Base-by-base conservation (phyloP, 2,113 vertebrate genomes). In the Brachirus orientalis region DNA sequence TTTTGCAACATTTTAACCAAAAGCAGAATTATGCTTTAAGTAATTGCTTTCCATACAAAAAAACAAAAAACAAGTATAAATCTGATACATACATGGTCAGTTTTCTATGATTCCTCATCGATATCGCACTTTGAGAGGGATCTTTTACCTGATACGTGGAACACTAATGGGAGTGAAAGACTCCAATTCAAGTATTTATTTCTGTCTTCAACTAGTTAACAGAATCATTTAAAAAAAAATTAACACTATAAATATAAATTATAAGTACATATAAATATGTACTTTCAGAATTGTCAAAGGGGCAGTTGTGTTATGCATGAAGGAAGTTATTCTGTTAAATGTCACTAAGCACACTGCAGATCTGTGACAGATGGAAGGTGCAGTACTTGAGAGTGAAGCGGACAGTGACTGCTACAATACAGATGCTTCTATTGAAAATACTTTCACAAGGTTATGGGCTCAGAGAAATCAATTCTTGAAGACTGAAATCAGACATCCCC, bases 371-470 rank as follows among this genome's bases (percentile, higher is more conserved):
- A 14, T 69, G 20, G 28, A 58, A 14, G 3, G 40, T 1, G 10
- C 40, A 43, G 28, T 3, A 35, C 8, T 45, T 45, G 37, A 18
- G 45, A 37, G 4, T 61, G 52, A 62, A 69, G 52, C 17, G 35
- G n/a, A 63, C 0, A 1, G 11, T 43, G 16, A 68, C 19, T 47
- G 0, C 51, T 47, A 10, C 0, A 45, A 4, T 13, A 46, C 10
- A 53, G 12, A 41, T 36, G 11, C 51, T 73, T 64, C 28, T 76
- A 12, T 62, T 72, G n/a, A 70, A 80, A 20, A 75, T 69, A 44
- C 67, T 47, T 63, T 58, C 82, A 46, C 82, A 80, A 16, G 72
- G 14, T 43, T 84, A 83, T 35, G 35, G 17, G 4, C 46, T 2
- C n/a, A 59, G 18, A 22, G 8, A 12, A n/a, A 22, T 43, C 8